These are phyloP conservation scores for Pavo muticus DNA, from an alignment of 2,113 vertebrate species.

Conservation along the genomic window DNA sequence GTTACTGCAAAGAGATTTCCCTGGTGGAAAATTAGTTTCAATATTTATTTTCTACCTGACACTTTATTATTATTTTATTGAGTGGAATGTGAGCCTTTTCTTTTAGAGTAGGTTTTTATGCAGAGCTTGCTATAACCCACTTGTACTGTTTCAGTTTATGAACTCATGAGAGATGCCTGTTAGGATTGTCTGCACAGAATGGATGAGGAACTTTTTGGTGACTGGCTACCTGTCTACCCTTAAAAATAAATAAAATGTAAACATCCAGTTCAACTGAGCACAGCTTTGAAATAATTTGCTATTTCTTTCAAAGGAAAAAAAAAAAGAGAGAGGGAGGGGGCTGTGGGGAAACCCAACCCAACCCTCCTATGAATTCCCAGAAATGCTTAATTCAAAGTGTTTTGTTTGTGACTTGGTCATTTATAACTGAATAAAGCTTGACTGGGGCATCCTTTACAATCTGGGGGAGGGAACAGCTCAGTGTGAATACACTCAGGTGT, in stretches of 20 bases:
- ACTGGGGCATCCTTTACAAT: background rate
- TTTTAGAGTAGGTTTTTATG: background rate
- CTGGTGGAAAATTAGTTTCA: constrained; percentile 59
- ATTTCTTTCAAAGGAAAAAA: background rate
- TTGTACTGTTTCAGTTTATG: background rate
- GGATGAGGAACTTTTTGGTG: background rate
- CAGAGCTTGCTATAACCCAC: background rate
- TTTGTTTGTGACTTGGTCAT: background rate
- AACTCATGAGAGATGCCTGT: background rate
- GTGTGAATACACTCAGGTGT: background rate
- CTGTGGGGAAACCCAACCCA: fast-evolving
- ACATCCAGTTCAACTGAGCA: background rate
- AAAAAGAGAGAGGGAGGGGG: fast-evolving
- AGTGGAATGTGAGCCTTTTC: constrained; percentile 6
- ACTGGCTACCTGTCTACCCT: background rate
- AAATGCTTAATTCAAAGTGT: background rate
- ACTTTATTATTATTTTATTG: constrained; percentile 63
- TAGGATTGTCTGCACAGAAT: background rate
- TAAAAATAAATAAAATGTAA: background rate
- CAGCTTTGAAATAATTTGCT: background rate
- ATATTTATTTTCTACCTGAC: constrained; percentile 67
- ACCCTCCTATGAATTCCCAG: background rate
- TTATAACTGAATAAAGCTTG: background rate
- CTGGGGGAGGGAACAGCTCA: background rate
- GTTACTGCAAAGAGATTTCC: constrained; percentile 65